phyloP scores from a whole-genome alignment of 2,797 vertebrate species.

The Acrossocheilus wenchowensis region DNA sequence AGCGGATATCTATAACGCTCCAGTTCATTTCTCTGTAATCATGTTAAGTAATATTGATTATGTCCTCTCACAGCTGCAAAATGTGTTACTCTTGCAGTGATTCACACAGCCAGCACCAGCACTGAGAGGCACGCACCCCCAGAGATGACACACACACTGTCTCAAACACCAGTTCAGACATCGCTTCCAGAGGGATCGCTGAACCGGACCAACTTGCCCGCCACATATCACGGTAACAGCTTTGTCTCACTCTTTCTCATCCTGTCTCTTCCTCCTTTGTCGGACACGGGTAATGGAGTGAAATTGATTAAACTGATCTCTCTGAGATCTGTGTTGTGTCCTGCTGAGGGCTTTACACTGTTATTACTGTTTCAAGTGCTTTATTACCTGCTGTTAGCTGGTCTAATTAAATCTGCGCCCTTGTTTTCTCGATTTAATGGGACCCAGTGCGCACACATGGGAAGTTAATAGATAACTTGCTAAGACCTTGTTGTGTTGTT shows the following conservation, averaged over 20 bases:
- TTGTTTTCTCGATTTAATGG: slow-evolving; percentile 1
- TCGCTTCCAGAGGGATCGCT: slow-evolving; percentile 58
- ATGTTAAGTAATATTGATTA: slow-evolving; percentile 20
- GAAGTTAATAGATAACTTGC: not conserved
- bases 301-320: slow-evolving; percentile 26
- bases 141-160: slow-evolving; percentile 35
- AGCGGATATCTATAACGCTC: slow-evolving; percentile 7
- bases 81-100: slow-evolving; percentile 56
- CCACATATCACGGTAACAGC: slow-evolving; percentile 67
- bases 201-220: slow-evolving; percentile 59
- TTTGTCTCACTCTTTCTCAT: not conserved
- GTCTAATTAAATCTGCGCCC: slow-evolving; percentile 41
- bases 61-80: slow-evolving; percentile 12
- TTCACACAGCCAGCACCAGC: slow-evolving; percentile 68
- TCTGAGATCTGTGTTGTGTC: slow-evolving; percentile 32
- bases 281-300: slow-evolving; percentile 11
- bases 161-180: slow-evolving; percentile 50
- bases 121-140: slow-evolving; percentile 36
- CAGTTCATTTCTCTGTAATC: slow-evolving; percentile 13
- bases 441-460: slow-evolving; percentile 6
- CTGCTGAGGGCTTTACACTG: slow-evolving; percentile 31
- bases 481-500: not conserved
- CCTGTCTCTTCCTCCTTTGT: not conserved
- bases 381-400: slow-evolving; percentile 22
- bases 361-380: slow-evolving; percentile 35